Percentiles rank a stretch among this genome's conserved stretches.
These are phyloP conservation scores for Piscicola geometra DNA, from an alignment of 2,888 invertebrate species.

Conservation along the genomic window DNA sequence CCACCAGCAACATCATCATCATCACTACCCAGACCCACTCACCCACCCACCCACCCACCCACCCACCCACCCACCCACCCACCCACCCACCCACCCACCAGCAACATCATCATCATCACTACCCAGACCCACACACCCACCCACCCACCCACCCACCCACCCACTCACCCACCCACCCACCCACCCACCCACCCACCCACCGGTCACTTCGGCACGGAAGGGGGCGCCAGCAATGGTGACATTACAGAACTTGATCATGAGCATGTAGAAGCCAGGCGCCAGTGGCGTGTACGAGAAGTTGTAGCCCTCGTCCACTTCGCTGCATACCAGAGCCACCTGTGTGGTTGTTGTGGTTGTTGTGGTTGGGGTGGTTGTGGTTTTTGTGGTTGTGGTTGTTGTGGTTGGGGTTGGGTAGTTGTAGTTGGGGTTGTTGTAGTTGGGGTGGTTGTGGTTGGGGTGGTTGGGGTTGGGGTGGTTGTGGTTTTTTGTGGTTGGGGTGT, in stretches of 20 bases:
- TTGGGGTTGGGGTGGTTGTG: too few relatives aligned
- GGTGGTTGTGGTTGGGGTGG: too few relatives aligned
- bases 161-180: conserved; percentile 16
- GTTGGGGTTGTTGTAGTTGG: too few relatives aligned
- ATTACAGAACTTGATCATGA: conserved; percentile 91
- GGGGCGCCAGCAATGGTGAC: conserved; percentile 88
- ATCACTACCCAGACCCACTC: too few relatives aligned
- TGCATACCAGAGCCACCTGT: conserved; percentile 78
- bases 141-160: neutral
- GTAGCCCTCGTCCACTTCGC: conserved; percentile 93
- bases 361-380: too few relatives aligned
- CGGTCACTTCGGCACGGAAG: conserved; percentile 69
- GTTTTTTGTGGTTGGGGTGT: too few relatives aligned
- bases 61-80: conserved; percentile 10
- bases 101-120: too few relatives aligned
- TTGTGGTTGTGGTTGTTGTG: too few relatives aligned
- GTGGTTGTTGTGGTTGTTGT: neutral
- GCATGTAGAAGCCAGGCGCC: conserved; percentile 88
- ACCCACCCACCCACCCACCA: neutral
- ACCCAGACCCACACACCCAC: neutral
- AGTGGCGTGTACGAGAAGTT: conserved; percentile 93
- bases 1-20: too few relatives aligned
- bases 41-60: neutral
- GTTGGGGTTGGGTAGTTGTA: too few relatives aligned
- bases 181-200: conserved; percentile 44